Evolutionary conservation across 1,140 invertebrate species (phyloP), one percentile per base, ranked within the genome.

Genomic region (Ruditapes philippinarum): DNA sequence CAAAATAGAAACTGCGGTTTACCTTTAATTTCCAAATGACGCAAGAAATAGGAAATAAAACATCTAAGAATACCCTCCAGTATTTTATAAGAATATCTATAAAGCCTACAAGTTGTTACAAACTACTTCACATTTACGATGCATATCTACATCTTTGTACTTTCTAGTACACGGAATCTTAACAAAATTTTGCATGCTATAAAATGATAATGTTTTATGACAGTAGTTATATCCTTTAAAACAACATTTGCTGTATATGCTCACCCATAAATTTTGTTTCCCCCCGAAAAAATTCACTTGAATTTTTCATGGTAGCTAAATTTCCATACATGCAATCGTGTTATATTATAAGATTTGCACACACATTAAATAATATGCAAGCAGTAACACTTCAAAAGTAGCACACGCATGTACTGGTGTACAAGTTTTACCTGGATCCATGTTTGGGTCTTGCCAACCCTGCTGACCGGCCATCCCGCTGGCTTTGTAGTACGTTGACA

Each of bases 401-500:
- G n/a, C 5, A 38, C 33, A 70, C 31, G 22, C 11, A 2, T 22
- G n/a, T n/a, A n/a, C n/a, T n/a, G n/a, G n/a, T n/a, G n/a, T n/a
- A n/a, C n/a, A n/a, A n/a, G n/a, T n/a, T n/a, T 40, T 84, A 95
- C 94, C 94, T 88, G 93, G 93, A 89, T 95, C 94, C 65, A 80
- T 86, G 49, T 94, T 90, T 42, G 93, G 93, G 38, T 97, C 97
- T 60, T 96, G 96, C 97, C 97, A 97, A 85, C 96, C 96, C 40
- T 96, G 95, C 92, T 97, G 96, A 28, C 90, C 91, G 49, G 97
- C 93, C 25, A 96, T 96, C 19, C 96, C 96, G 89, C 96, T 96
- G 91, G 97, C 97, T n/a, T 96, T 96, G 92, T 97, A 97, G 94
- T 97, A 97, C n/a, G 95, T 94, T 95, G 83, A 95, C 94, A 92